Percentiles rank a stretch among this genome's conserved stretches.
phyloP scores from a whole-genome alignment of 2,113 vertebrate species.

The Okapia johnstoni region DNA sequence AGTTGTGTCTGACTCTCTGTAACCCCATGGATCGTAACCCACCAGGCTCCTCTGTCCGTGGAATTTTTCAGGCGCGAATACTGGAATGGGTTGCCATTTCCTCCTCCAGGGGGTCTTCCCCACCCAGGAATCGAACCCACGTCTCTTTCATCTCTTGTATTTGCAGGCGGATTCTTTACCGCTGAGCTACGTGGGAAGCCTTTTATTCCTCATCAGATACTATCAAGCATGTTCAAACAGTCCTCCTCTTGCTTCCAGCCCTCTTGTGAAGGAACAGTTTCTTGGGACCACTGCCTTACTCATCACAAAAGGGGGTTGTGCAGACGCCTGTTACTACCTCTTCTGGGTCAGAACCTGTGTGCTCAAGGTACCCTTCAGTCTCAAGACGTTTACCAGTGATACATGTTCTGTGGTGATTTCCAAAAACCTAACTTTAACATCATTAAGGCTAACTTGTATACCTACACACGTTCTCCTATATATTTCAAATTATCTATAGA shows the following conservation, averaged over 20 bases:
- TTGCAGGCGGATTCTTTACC: not conserved
- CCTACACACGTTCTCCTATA: not conserved
- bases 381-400: not conserved
- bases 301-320: not conserved
- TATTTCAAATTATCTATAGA: not conserved
- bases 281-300: not conserved
- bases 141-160: not conserved
- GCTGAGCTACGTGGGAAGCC: not conserved
- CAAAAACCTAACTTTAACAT: not conserved
- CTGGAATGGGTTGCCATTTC: not conserved
- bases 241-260: not conserved
- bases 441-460: not conserved
- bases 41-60: not conserved
- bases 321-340: not conserved
- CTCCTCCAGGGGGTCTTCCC: not conserved
- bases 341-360: not conserved
- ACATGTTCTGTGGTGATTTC: not conserved
- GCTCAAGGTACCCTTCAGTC: not conserved
- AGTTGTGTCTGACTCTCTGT: rapidly evolving
- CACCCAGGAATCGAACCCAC: not conserved
- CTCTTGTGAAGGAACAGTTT: not conserved
- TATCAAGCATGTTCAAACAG: not conserved
- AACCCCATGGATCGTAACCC: not conserved
- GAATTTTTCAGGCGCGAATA: not conserved
- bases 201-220: not conserved